Evolutionary conservation across 92 coral and sea anemone species (phyloP), one percentile per base, ranked within the genome.

Genomic region (Metridium senile): DNA sequence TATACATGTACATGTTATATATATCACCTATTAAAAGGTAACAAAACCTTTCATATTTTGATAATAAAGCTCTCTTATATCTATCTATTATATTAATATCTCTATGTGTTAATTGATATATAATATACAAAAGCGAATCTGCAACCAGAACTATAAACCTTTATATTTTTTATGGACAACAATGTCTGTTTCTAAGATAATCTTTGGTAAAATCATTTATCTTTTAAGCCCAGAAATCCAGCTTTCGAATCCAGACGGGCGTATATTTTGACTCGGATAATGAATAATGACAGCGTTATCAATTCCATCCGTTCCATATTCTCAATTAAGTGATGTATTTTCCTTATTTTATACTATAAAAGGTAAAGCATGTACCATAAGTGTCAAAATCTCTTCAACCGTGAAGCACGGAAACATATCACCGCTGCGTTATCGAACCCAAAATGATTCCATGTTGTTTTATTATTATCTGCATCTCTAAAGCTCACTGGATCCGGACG

Each of bases 401-500:
- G 78, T 73, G 78, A 73, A 30, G 57, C 54, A 16, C 13, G n/a
- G 35, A 22, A 56, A 30, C 76, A 57, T 70, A 33, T n/a, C 64
- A 58, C n/a, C n/a, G n/a, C n/a, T n/a, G 61, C 17, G 61, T 39
- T 39, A 39, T 39, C 49, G 13, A 54, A 21, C 16, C 25, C 25
- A 54, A 3, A 54, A 54, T n/a, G n/a, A n/a, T n/a, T 54, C 59
- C 68, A 21, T 73, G 51, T 35, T 28, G 68, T 11, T 13, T 11
- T 32, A 70, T 26, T 25, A 19, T 31, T 73, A 10, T 11, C 4
- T 18, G 10, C 33, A 72, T 18, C 13, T 78, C 22, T 56, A 79
- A 11, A 69, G 52, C 57, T 79, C 84, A 35, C 84, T 70, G 8
- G 84, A 79, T 23, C 84, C 84, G 13, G 84, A 79, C 23, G 84